Evolutionary conservation across 2,888 invertebrate species (phyloP).

Genomic region (Silvanus unidentatus): DNA sequence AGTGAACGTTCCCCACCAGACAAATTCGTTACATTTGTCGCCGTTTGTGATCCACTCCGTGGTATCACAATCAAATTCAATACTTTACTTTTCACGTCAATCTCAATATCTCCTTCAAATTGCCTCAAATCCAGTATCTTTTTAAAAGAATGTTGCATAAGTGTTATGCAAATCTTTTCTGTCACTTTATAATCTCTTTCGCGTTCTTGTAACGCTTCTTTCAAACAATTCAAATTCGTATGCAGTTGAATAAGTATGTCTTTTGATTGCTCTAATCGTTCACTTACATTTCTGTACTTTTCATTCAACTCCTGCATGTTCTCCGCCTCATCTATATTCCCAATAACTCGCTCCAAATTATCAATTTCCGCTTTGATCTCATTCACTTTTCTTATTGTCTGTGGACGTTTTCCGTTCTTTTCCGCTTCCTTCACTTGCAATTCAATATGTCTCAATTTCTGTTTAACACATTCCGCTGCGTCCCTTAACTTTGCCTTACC

Average conservation of each 20-base stretch:
- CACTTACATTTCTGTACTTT: constrained; percentile 34
- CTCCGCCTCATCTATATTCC: constrained; percentile 42
- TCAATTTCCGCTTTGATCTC: constrained; percentile 37
- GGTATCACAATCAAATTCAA: constrained; percentile 53
- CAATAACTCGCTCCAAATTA: constrained; percentile 45
- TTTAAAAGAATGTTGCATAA: constrained; percentile 48
- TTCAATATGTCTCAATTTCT: too few species aligned
- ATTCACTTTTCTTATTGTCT: too few species aligned
- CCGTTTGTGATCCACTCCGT: constrained; percentile 48
- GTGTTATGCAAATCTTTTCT: constrained; percentile 41
- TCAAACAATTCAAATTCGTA: constrained; percentile 33
- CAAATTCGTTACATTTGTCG: constrained; percentile 57
- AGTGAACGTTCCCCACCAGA: constrained; percentile 96
- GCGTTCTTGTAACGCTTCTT: constrained; percentile 35
- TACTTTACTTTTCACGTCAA: constrained; percentile 48
- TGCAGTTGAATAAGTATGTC: constrained; percentile 26
- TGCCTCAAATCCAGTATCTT: constrained; percentile 52
- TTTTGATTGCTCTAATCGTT: constrained; percentile 5
- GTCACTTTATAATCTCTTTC: constrained; percentile 39
- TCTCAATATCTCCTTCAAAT: constrained; percentile 55
- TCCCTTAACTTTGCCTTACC: too few species aligned
- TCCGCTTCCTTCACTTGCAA: too few species aligned
- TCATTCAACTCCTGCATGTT: constrained; percentile 14
- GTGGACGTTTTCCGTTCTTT: too few species aligned
- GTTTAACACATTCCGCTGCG: too few species aligned